Evolutionary conservation across 2,113 vertebrate species (phyloP).

Genomic region (Amia ocellicauda): DNA sequence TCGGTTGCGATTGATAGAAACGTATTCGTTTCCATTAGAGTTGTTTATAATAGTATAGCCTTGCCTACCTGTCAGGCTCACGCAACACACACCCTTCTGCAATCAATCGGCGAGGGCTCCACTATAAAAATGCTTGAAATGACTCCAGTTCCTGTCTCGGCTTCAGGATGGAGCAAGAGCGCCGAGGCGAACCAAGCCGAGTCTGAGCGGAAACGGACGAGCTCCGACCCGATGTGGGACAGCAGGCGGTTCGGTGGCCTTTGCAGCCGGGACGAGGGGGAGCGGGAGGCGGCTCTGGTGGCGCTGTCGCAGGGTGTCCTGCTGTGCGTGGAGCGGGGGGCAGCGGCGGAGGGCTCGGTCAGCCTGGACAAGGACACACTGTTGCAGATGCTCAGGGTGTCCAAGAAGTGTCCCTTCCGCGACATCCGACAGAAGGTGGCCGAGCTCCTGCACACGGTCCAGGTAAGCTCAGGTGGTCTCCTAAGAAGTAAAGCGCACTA

Average conservation of each 20-base stretch:
- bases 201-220: constrained; percentile 20
- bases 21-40: neutral
- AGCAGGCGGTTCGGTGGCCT: constrained; percentile 41
- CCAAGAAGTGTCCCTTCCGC: constrained; percentile 49
- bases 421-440: constrained; percentile 41
- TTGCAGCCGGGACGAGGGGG: constrained; percentile 49
- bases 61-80: neutral
- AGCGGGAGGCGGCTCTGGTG: constrained; percentile 49
- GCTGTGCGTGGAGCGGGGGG: constrained; percentile 13
- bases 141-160: constrained; percentile 1
- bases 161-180: neutral
- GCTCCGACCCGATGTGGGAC: constrained; percentile 22
- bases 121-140: constrained; percentile 15
- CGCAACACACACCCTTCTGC: neutral
- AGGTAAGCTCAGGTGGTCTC: too few species aligned
- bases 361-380: constrained; percentile 45
- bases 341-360: constrained; percentile 7
- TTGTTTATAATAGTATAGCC: constrained; percentile 2
- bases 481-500: too few species aligned
- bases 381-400: constrained; percentile 53
- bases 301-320: constrained; percentile 44
- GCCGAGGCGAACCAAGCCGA: constrained; percentile 18
- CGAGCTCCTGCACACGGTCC: constrained; percentile 48
- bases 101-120: neutral
- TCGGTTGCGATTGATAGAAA: constrained; percentile 3